These are phyloP conservation scores for Adelognathus sp. DNA, from an alignment of 2,888 invertebrate genomes.

Conservation along the genomic window DNA sequence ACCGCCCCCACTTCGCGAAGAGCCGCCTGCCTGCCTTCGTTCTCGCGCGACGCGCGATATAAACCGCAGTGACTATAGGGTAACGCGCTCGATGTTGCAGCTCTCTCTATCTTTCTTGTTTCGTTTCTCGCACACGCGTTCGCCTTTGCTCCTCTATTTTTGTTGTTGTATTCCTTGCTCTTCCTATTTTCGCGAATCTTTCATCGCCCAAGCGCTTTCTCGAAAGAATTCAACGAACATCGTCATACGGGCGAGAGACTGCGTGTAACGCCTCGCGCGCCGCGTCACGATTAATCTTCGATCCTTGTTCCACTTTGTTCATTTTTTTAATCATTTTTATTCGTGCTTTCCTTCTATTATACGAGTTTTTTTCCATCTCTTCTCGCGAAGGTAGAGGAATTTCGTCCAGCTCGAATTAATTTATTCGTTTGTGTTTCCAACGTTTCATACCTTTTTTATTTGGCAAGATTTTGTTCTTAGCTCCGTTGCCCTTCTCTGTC, in stretches of 20 bases:
- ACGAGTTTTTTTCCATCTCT: constrained; percentile 4
- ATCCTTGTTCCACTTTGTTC: background rate
- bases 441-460: too few relatives aligned
- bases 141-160: constrained; percentile 50
- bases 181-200: constrained; percentile 51
- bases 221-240: too few relatives aligned
- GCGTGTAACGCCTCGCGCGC: too few relatives aligned
- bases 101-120: constrained; percentile 7
- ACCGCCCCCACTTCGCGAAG: constrained; percentile 51
- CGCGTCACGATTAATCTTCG: too few relatives aligned
- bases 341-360: constrained; percentile 6
- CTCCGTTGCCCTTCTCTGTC: too few relatives aligned
- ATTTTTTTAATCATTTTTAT: constrained; percentile 41
- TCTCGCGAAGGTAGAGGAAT: too few relatives aligned
- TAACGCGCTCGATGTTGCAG: constrained; percentile 6
- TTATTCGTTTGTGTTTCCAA: too few relatives aligned
- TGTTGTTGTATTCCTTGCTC: constrained; percentile 4
- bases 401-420: too few relatives aligned
- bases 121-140: constrained; percentile 59
- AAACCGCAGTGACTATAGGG: constrained; percentile 14
- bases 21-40: constrained; percentile 42
- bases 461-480: too few relatives aligned
- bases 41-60: constrained; percentile 40
- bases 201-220: too few relatives aligned
- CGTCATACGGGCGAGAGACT: too few relatives aligned